phyloP scores from a whole-genome alignment of 2,797 vertebrate genomes.

The Anabacerthia variegaticeps region DNA sequence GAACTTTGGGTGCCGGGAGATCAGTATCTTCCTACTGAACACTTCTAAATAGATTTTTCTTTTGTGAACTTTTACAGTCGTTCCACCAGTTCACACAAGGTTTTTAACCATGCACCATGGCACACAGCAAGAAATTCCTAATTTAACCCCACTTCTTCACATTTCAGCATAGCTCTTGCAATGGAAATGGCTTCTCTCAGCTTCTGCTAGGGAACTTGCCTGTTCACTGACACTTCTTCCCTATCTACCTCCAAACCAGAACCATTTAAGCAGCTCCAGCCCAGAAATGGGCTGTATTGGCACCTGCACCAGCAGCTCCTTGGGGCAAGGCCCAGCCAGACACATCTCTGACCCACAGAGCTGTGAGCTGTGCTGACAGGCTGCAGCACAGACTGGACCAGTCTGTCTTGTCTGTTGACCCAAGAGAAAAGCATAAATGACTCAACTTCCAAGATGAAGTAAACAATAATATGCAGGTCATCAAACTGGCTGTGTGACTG shows the following conservation, averaged over 20 bases:
- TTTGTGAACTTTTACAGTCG: neutral
- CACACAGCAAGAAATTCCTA: neutral
- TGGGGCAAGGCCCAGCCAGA: neutral
- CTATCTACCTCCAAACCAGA: neutral
- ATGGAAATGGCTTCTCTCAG: neutral
- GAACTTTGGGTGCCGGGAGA: neutral
- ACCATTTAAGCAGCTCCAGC: neutral
- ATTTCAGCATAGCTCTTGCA: neutral
- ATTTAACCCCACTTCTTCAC: neutral
- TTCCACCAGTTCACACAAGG: neutral
- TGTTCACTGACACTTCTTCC: neutral
- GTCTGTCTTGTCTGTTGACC: conserved; percentile 13
- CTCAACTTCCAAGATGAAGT: conserved; percentile 29
- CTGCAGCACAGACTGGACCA: neutral
- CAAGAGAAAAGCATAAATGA: neutral
- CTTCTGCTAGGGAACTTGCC: neutral
- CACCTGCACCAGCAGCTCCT: neutral
- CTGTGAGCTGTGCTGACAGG: neutral
- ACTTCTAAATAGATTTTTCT: neutral
- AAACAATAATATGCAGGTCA: conserved; percentile 11
- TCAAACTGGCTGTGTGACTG: neutral
- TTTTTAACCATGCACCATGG: neutral
- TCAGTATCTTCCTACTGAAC: rapidly evolving
- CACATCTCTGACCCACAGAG: neutral
- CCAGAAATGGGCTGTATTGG: neutral